Evolutionary conservation across 2,113 vertebrate genomes (phyloP), one percentile per base, ranked within the genome.

Genomic region (Orthonyx spaldingii): DNA sequence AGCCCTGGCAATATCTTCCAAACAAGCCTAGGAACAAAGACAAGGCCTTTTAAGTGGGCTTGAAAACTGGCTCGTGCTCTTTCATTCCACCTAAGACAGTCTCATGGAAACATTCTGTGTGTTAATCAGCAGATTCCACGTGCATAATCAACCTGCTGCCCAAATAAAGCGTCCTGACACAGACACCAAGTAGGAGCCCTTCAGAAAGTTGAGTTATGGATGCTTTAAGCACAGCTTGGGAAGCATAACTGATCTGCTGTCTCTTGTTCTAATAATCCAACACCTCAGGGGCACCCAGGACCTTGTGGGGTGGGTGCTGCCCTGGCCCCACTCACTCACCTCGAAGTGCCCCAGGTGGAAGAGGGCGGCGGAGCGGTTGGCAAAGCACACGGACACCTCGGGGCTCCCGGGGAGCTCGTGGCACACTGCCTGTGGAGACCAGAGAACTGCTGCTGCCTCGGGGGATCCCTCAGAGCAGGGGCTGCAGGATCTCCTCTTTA

Each of bases 351-450:
- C 98, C 86, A 99, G 98, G 92, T 98, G 98, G 96, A 98, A 98
- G 50, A 99, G 98, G 15, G 98, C 98, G 1, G 99, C 99, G 0
- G 99, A 99, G 75, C 99, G 99, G 96, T 99, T 99, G 96, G 98
- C 99, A 7, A 98, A 99, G 97, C 99, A 99, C 94, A 99, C 16
- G 11, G 99, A 97, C 64, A 99, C 95, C 89, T 99, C 98, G 16
- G 98, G 98, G 11, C 98, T 98, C 89, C 94, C 84, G 30, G 90
- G 96, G 37, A 61, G 92, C 59, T 98, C 97, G 28, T 98, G 98
- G 35, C 98, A 98, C 5, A 98, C 85, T 13, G 98, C 99, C 99
- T 99, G 98, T 27, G 69, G 96, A 89, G 72, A 94, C 18, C 23
- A 68, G 71, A 76, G 33, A 71, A 28, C 10, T 16, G 42, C 71